Percentiles rank a stretch among this genome's conserved stretches.
These are phyloP conservation scores for Argyrosomus japonicus DNA, from an alignment of 2,113 vertebrate genomes.

Conservation along the genomic window DNA sequence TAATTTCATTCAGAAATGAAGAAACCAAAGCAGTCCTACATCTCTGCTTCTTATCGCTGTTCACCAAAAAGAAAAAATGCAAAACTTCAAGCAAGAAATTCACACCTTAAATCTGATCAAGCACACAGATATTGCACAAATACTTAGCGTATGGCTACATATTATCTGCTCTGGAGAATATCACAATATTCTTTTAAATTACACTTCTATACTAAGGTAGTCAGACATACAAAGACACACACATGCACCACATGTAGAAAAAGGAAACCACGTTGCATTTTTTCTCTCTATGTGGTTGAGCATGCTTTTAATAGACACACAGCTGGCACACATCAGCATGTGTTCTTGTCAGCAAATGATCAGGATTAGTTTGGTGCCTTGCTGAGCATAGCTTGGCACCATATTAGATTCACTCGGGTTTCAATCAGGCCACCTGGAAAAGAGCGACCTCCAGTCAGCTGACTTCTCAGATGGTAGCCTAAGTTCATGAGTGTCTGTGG, in stretches of 20 bases:
- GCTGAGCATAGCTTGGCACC: slow-evolving; percentile 36
- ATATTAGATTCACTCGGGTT: slow-evolving; percentile 71
- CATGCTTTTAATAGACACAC: slow-evolving; percentile 10
- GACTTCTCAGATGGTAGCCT: slow-evolving; percentile 85
- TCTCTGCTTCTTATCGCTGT: not conserved
- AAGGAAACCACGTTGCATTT: not conserved
- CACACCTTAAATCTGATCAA: not conserved
- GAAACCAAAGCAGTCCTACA: too few species aligned
- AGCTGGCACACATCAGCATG: not conserved
- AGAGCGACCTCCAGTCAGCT: slow-evolving; percentile 81
- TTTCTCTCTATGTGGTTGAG: not conserved
- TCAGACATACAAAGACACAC: not conserved
- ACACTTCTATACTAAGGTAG: not conserved
- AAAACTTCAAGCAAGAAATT: not conserved
- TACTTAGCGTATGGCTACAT: not conserved
- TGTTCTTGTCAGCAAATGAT: not conserved
- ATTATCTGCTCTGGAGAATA: not conserved
- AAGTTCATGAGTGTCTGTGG: slow-evolving; percentile 86
- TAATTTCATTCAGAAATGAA: too few species aligned
- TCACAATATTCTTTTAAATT: not conserved
- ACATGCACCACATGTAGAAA: not conserved
- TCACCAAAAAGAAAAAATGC: not conserved
- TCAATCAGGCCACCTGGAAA: slow-evolving; percentile 86
- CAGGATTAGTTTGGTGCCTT: slow-evolving; percentile 39
- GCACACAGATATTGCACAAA: too few species aligned